Base-by-base conservation (phyloP, 1,140 invertebrate species). In the Trichonephila inaurata region DNA sequence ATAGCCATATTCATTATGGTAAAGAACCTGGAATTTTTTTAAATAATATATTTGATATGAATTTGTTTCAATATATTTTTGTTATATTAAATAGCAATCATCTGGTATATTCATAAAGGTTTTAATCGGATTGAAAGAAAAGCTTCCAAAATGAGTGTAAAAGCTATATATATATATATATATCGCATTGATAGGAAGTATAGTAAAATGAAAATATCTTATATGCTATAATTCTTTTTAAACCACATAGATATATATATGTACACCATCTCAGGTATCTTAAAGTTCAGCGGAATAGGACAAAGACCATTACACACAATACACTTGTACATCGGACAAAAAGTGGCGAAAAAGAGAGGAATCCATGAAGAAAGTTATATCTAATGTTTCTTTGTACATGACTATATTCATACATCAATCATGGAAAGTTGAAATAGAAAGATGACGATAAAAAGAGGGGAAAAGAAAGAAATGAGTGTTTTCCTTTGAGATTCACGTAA, bases 1-100 rank as follows among this genome's bases (percentile, higher is more conserved):
- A 88, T 93, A 93, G 92, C 69, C 92, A 93, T 93, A 88, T 81
- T 62, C 87, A 88, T 33, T 16, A 88, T 81, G 62, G 64, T 21
- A 64, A 60, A 44, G 6, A 92, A 88, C 66, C 69, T 44, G 72
- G 62, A 33, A 92, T 18, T 92, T 85, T 85, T 21, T 33, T 60
- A 44, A n/a, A 91, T 58, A 33, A 19, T 83, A 44, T 33, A 77
- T 92, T 60, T 92, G 91, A 92, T 61, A 85, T 83, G 81, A 82
- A 85, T 62, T 62, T 51, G 64, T 91, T 83, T 24, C 62, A 60
- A 58, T 24, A 85, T 28, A 60, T 58, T 85, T 58, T 33, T 14
- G 21, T 85, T 10, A 28, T 61, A n/a, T 33, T 58, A 58, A 85
- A 85, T 60, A 60, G n/a, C 51, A 60, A 21, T n/a, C 21, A 24